phyloP scores from a whole-genome alignment of 2,113 vertebrate species.

The Amphiprion percula region DNA sequence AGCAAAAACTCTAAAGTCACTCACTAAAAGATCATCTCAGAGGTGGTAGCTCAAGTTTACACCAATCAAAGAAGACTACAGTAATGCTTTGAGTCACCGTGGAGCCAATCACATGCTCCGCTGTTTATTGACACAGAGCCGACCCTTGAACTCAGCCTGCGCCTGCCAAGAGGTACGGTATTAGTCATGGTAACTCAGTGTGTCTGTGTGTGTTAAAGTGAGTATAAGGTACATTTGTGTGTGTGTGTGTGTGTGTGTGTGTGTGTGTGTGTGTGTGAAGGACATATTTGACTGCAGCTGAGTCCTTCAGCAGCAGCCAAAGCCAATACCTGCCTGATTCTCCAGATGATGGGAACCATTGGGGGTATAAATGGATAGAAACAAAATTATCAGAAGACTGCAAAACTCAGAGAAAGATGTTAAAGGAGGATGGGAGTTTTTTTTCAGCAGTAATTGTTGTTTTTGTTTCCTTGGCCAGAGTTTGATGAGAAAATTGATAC shows the following conservation, averaged over 20 bases:
- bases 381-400: too few species aligned
- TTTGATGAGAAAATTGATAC: too few species aligned
- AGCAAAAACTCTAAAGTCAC: not conserved
- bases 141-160: constrained; percentile 73
- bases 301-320: constrained; percentile 49
- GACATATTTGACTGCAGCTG: constrained; percentile 39
- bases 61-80: constrained; percentile 65
- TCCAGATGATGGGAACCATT: constrained; percentile 46
- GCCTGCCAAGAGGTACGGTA: constrained; percentile 71
- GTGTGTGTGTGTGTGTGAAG: constrained; percentile 22
- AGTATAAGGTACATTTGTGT: constrained; percentile 1
- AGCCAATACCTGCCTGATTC: constrained; percentile 56
- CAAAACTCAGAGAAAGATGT: too few species aligned
- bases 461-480: too few species aligned
- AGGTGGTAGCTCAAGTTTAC: constrained; percentile 26
- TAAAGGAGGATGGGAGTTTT: too few species aligned
- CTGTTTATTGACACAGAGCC: constrained; percentile 80
- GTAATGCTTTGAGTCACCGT: constrained; percentile 68
- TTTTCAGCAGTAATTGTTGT: too few species aligned
- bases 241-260: constrained; percentile 8
- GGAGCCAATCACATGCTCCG: constrained; percentile 69
- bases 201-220: constrained; percentile 41
- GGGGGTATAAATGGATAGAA: not conserved
- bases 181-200: constrained; percentile 77
- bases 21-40: not conserved